Conservation (phyloP, 2,797 vertebrate genomes). For the Scarus forsteni region DNA sequence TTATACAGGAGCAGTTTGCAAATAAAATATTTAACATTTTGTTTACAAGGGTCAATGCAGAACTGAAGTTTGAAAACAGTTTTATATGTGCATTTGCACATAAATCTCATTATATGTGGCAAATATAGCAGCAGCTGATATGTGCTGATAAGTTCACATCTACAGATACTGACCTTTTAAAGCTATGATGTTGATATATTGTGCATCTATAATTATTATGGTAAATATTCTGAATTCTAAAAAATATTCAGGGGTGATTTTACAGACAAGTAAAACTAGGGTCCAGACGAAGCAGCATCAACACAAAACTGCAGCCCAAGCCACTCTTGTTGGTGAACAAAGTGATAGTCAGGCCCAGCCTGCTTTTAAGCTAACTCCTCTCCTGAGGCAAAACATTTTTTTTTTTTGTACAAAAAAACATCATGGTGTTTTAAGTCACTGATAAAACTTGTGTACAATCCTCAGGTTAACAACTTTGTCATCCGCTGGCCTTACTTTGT, state of each 20-base stretch:
- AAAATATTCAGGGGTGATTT: conserved; percentile 33
- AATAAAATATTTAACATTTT: too few relatives aligned
- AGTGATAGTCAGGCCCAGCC: conserved; percentile 27
- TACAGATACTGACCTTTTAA: too few relatives aligned
- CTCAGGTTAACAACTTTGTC: background rate
- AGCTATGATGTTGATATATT: too few relatives aligned
- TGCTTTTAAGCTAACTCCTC: background rate
- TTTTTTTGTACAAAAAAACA: background rate
- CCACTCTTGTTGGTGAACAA: conserved; percentile 29
- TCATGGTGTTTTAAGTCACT: background rate
- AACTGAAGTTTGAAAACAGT: too few relatives aligned
- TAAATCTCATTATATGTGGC: too few relatives aligned
- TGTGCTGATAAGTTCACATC: too few relatives aligned
- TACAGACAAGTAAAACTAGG: conserved; percentile 39
- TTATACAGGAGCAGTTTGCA: too few relatives aligned
- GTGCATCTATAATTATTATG: background rate
- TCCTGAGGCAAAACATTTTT: background rate
- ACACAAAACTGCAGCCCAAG: background rate
- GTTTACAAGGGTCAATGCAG: too few relatives aligned
- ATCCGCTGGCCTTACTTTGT: conserved; percentile 23
- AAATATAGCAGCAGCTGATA: too few relatives aligned
- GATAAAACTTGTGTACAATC: background rate
- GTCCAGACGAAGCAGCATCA: conserved; percentile 20
- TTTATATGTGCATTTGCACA: too few relatives aligned
- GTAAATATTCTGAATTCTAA: conserved; percentile 10